These are phyloP conservation scores for Parazoanthus darwini DNA, from an alignment of 92 coral and sea anemone genomes.

Conservation along the genomic window DNA sequence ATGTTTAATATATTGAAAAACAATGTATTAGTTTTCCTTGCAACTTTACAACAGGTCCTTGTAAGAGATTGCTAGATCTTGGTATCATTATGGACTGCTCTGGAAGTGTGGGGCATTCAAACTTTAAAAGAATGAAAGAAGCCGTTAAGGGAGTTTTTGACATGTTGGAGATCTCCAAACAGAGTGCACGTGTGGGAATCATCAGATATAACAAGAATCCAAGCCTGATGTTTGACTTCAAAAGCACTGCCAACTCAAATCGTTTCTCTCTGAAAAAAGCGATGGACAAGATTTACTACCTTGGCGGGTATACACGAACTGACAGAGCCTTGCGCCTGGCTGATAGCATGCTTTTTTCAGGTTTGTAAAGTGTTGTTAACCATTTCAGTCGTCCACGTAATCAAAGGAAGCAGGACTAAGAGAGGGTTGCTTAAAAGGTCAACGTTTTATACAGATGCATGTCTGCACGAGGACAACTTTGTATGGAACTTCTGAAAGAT, in stretches of 20 bases:
- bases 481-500: too few species aligned
- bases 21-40: not conserved
- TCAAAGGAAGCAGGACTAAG: too few species aligned
- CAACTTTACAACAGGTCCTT: not conserved
- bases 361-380: not conserved
- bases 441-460: too few species aligned
- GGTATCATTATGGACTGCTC: slow-evolving; percentile 6
- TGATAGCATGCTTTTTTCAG: slow-evolving; percentile 2
- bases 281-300: slow-evolving; percentile 11
- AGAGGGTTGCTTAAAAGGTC: too few species aligned
- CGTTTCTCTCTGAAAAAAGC: slow-evolving; percentile 16
- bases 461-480: too few species aligned
- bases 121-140: not conserved
- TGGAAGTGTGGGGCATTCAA: slow-evolving; percentile 2
- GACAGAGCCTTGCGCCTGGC: slow-evolving; percentile 19
- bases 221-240: slow-evolving; percentile 3
- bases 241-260: slow-evolving; percentile 12
- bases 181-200: not conserved
- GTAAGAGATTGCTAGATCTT: slow-evolving; percentile 11
- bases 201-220: not conserved
- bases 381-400: too few species aligned
- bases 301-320: slow-evolving; percentile 14
- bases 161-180: slow-evolving; percentile 10
- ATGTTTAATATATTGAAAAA: too few species aligned
- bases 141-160: not conserved